Evolutionary conservation across 2,888 invertebrate species (phyloP), one percentile per base, ranked within the genome.

Genomic region (Chymomyza amoena): DNA sequence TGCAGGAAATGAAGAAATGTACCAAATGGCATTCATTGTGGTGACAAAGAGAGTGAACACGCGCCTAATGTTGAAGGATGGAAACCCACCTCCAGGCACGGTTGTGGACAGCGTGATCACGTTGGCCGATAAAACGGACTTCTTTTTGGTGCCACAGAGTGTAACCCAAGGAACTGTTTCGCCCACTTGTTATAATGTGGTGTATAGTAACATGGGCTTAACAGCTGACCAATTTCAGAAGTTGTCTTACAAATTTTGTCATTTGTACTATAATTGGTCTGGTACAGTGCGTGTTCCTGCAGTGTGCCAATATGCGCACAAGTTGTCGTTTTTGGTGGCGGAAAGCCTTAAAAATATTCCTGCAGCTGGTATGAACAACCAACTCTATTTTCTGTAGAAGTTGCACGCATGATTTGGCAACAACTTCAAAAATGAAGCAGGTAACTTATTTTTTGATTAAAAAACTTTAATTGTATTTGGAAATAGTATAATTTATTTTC

Each of bases 241-340:
- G 15, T 90, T 99, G 15, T 95, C 97, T 0, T 98, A 96, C 91
- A 98, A 98, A 90, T 90, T 98, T 88, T 94, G 94, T 0, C 98
- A 98, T 87, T 92, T 98, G 92, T 99, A 99, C 89, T 99, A 95
- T 91, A 99, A 99, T 91, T 98, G 97, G 95, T 95, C 95, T 51
- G 96, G 95, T 78, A 93, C 96, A 0, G 95, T 96, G 18, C 93
- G 97, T 9, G 98, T 98, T 4, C 98, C 98, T 0, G 96, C 98
- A 0, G 97, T 97, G 0, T 97, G 97, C 89, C 98, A 98, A 89
- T 98, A 98, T 90, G 98, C 98, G 0, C 98, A 98, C 90, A 98
- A 98, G 89, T 91, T 98, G 75, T 98, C 98, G 0, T 98, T 97
- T 91, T 92, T 98, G 6, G 95, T 96, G 0, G 96, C 96, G 0